Conservation (phyloP, 1,140 invertebrate species). For the Diorhabda sublineata region DNA sequence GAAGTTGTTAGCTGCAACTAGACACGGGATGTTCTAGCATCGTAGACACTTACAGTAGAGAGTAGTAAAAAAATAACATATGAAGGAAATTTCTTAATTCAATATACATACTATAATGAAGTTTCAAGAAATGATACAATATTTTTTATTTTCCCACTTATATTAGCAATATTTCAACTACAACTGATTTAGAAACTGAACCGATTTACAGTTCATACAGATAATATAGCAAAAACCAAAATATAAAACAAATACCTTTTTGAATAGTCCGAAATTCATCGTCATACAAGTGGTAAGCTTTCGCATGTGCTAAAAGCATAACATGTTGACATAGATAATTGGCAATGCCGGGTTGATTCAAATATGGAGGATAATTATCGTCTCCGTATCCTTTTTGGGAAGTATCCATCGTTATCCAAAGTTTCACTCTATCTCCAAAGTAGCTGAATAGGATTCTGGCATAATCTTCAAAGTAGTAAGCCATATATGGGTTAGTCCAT, state of each 20-base stretch:
- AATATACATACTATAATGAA: too few species aligned
- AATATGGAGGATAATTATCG: neutral
- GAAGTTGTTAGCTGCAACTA: too few species aligned
- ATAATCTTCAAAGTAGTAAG: constrained; percentile 39
- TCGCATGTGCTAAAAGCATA: constrained; percentile 47
- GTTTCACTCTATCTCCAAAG: constrained; percentile 25
- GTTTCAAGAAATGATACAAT: too few species aligned
- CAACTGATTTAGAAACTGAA: too few species aligned
- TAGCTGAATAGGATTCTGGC: constrained; percentile 30
- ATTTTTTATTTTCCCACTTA: too few species aligned
- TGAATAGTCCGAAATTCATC: constrained; percentile 9
- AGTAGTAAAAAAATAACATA: too few species aligned
- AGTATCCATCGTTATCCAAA: constrained; percentile 44
- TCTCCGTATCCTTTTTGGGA: constrained; percentile 14
- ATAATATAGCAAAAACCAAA: neutral
- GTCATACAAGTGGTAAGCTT: constrained; percentile 46
- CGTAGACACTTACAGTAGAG: too few species aligned
- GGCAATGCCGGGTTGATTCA: constrained; percentile 30
- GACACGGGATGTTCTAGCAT: too few species aligned
- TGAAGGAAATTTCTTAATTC: too few species aligned
- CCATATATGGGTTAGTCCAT: constrained; percentile 33
- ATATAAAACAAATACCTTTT: constrained; percentile 12
- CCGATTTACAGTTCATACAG: too few species aligned
- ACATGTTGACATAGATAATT: constrained; percentile 49
- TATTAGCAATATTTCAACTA: too few species aligned